A percentile compares a stretch with the other conserved stretches of the same genome.
Conservation (phyloP, 1,140 invertebrate species). For the Oreohelix idahoensis region DNA sequence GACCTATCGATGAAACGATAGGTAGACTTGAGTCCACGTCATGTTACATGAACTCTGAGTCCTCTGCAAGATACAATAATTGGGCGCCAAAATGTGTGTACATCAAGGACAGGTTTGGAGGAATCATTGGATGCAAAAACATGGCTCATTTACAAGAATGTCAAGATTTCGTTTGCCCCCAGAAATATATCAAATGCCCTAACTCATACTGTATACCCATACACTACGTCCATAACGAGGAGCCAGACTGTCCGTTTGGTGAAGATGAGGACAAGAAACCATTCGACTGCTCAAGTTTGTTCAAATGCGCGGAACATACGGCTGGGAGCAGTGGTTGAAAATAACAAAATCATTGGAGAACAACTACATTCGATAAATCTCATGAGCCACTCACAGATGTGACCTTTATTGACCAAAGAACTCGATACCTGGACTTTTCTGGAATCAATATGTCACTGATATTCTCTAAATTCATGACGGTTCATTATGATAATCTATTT, state of each 20-base stretch:
- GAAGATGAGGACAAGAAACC: background rate
- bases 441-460: background rate
- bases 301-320: background rate
- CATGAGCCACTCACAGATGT: background rate
- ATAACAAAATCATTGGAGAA: background rate
- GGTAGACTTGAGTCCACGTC: background rate
- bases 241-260: background rate
- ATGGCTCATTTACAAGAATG: conserved; percentile 11
- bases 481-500: background rate
- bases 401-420: background rate
- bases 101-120: conserved; percentile 9
- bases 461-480: background rate
- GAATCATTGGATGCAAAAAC: background rate
- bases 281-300: background rate
- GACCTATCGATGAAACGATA: conserved; percentile 21
- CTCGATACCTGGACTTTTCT: conserved; percentile 11
- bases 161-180: background rate
- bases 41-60: background rate
- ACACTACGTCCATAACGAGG: background rate
- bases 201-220: background rate
- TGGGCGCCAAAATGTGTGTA: conserved; percentile 30
- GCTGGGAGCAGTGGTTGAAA: background rate
- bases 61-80: background rate
- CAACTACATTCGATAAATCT: background rate
- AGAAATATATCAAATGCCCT: conserved; percentile 7